Evolutionary conservation across 2,113 vertebrate genomes (phyloP), one percentile per base, ranked within the genome.

Genomic region (Leptobrachium leishanense): DNA sequence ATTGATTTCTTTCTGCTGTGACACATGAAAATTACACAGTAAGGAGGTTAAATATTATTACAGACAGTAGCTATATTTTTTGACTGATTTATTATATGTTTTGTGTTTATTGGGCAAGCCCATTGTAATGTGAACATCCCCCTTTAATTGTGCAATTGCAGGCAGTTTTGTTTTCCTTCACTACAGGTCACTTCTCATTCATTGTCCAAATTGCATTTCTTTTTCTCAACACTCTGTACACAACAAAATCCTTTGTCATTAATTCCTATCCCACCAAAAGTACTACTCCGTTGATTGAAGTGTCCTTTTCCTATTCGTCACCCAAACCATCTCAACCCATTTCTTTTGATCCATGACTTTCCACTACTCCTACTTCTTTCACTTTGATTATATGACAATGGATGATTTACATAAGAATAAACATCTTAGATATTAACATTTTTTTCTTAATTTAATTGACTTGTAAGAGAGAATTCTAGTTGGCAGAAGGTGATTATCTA

Each of bases 121-220:
- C 8, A 46, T 46, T 5, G 44, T 46, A n/a, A 46, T 46, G 44
- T 46, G 44, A 68, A 12, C n/a, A 68, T 3, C 66, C 43, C 40
- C 42, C 43, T 46, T 50, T 8, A 5, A 68, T 20, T 6, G 2
- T 70, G 20, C 15, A 46, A 43, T 70, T 70, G 15, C 13, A 70
- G 55, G 6, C 6, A 20, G 20, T 79, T 20, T 62, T 50, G 9
- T 15, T 31, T 54, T 55, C n/a, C n/a, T 53, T 65, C n/a, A 59
- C 40, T 73, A 44, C 77, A 31, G 50, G 42, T 75, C 59, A 44
- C 40, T 54, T 46, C 43, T 43, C 43, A 39, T 79, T 79, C 70
- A 67, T 66, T 73, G 31, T 44, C 63, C 41, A n/a, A n/a, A 73
- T 67, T 79, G 77, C 65, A 39, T 65, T 79, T 46, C n/a, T 59